These are phyloP conservation scores for Pammene aurita DNA, from an alignment of 2,888 invertebrate genomes.

Conservation along the genomic window DNA sequence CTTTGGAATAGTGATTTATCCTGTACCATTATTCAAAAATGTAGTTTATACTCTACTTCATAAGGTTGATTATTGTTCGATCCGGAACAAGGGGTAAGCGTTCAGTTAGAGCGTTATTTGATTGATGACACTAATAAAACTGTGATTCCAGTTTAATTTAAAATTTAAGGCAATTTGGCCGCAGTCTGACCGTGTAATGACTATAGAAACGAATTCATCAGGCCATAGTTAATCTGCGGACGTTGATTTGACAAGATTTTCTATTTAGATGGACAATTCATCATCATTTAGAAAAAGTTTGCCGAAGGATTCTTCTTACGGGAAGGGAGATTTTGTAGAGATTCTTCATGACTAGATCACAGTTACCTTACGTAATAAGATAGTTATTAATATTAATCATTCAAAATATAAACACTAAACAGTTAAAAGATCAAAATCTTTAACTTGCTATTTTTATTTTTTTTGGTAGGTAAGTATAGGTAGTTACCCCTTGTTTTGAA, in stretches of 20 bases:
- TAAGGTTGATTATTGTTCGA: conserved; percentile 63
- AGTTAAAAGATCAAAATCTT: no score
- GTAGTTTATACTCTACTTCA: conserved; percentile 52
- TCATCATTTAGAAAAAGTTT: conserved; percentile 64
- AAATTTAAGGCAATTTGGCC: conserved; percentile 81
- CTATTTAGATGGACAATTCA: conserved; percentile 36
- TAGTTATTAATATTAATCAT: background rate
- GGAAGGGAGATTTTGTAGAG: conserved; percentile 20
- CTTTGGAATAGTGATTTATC: conserved; percentile 66
- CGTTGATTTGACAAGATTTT: conserved; percentile 32
- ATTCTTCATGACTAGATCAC: background rate
- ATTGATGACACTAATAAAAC: conserved; percentile 83
- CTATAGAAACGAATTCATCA: conserved; percentile 46
- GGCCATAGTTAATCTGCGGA: conserved; percentile 30
- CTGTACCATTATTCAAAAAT: conserved; percentile 54
- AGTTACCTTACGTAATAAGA: background rate
- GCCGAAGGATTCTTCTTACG: conserved; percentile 28
- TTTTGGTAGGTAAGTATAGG: no score
- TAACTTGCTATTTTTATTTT: no score
- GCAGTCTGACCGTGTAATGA: conserved; percentile 77
- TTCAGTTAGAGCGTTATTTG: conserved; percentile 73
- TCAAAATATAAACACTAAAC: background rate
- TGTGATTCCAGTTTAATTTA: conserved; percentile 83
- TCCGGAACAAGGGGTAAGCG: conserved; percentile 54
- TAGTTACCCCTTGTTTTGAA: no score